A percentile compares a stretch with the other conserved stretches of the same genome.
phyloP scores from a whole-genome alignment of 2,797 vertebrate species.

The Micropoecilia bifurca region DNA sequence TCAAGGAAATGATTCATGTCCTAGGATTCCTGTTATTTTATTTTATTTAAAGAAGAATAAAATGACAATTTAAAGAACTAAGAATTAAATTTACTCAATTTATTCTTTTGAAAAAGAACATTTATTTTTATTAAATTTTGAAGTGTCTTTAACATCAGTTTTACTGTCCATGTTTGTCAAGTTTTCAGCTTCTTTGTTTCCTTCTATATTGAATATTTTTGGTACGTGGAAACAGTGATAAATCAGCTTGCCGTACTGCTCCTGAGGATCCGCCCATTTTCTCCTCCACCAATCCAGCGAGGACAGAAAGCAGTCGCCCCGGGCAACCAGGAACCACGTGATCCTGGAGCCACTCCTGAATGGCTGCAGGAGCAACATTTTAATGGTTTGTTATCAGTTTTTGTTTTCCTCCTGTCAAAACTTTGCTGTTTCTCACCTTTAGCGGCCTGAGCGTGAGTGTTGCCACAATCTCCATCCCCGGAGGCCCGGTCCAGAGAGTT shows the following conservation, averaged over 20 bases:
- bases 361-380: constrained; percentile 75
- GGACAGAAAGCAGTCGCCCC: constrained; percentile 77
- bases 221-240: background rate
- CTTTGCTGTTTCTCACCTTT: constrained; percentile 71
- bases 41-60: background rate
- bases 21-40: background rate
- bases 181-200: background rate
- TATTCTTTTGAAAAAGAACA: background rate
- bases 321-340: constrained; percentile 78
- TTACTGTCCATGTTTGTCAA: background rate
- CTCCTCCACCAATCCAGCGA: constrained; percentile 88
- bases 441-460: constrained; percentile 89
- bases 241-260: constrained; percentile 69
- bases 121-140: background rate
- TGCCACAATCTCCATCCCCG: constrained; percentile 94
- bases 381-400: background rate
- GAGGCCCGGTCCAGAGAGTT: constrained; percentile 90
- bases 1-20: background rate
- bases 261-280: constrained; percentile 96
- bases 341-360: constrained; percentile 84
- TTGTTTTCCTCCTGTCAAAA: background rate
- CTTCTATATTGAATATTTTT: background rate
- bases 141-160: background rate
- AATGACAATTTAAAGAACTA: background rate
- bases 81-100: background rate